These are phyloP conservation scores for Blastobasis lacticolella DNA, from an alignment of 2,888 invertebrate genomes.

Conservation along the genomic window DNA sequence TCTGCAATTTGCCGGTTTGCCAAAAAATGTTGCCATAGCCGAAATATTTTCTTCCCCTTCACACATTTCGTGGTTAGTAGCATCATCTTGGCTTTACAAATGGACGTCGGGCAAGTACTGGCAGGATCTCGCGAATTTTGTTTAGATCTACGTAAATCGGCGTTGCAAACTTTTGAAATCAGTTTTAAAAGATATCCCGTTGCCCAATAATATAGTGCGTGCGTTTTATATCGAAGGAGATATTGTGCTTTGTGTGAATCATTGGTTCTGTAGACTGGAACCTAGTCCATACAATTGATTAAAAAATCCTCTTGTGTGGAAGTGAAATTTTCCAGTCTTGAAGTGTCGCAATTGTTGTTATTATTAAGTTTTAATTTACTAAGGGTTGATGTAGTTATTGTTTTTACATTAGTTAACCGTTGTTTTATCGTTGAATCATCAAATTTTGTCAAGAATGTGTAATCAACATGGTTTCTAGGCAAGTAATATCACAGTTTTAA, in stretches of 20 bases:
- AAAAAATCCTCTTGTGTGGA: constrained; percentile 21
- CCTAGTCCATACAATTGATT: constrained; percentile 38
- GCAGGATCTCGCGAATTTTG: constrained; percentile 56
- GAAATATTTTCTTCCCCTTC: constrained; percentile 61
- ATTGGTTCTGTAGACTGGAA: constrained; percentile 37
- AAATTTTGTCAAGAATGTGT: constrained; percentile 10
- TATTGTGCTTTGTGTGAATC: constrained; percentile 46
- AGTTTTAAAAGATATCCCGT: constrained; percentile 54
- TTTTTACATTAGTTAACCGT: constrained; percentile 38
- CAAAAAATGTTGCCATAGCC: constrained; percentile 48
- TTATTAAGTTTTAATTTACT: constrained; percentile 34
- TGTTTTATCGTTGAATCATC: constrained; percentile 19
- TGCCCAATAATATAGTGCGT: constrained; percentile 57
- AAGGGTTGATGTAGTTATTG: constrained; percentile 29
- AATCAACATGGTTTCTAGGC: constrained; percentile 22
- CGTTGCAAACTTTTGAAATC: constrained; percentile 66
- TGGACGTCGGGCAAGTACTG: constrained; percentile 63
- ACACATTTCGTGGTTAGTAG: constrained; percentile 62
- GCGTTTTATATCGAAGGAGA: constrained; percentile 42
- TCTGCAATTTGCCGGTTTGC: constrained; percentile 20
- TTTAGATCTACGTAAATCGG: constrained; percentile 69
- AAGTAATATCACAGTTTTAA: constrained; percentile 6
- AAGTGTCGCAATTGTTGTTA: constrained; percentile 30
- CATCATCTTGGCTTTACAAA: constrained; percentile 61
- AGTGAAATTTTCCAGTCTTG: constrained; percentile 26